Base-by-base conservation (phyloP, 1,140 invertebrate genomes). In the Stegodyphus dumicola region DNA sequence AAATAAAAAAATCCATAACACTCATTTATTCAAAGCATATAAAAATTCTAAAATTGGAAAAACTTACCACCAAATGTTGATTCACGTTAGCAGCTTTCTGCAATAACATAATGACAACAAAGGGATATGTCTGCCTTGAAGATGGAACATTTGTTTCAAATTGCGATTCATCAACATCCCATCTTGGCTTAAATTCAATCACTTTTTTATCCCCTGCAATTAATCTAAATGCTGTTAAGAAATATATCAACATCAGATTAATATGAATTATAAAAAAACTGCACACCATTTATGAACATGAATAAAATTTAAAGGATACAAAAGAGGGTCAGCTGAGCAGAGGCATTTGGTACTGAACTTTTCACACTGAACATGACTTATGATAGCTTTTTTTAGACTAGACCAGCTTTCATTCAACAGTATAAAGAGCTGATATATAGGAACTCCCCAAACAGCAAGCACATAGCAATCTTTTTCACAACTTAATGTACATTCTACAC, bases 31-130 rank as follows among this genome's bases (percentile, higher is more conserved):
- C 9, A 9, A 60, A 9, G 15, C 1, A 15, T 0, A 60, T 11
- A 60, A n/a, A n/a, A n/a, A n/a, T n/a, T n/a, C n/a, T 11, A 9
- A 60, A 11, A 15, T 60, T 60, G 2, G 15, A 60, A 9, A 60
- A 15, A 33, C 1, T 33, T 77, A 77, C 75, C 75, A 77, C 48
- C 5, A 51, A n/a, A 15, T 51, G 48, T 48, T 49, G 52, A 0
- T n/a, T 4, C 17, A 52, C 17, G 15, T 66, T 48, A n/a, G 15
- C 6, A 66, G 64, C 64, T 77, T 77, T 7, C 15, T 65, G 13
- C 15, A 77, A 10, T 17, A 66, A 9, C 75, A 77, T 77, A 7
- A 77, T 51, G n/a, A 33, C 75, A 77, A 77, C 75, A 65, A 77
- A 77, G 17, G 75, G 75, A 66, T 77, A 77, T 49, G 13, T 64